These are phyloP conservation scores for Bombus picipes DNA, from an alignment of 1,140 invertebrate species.

Conservation along the genomic window DNA sequence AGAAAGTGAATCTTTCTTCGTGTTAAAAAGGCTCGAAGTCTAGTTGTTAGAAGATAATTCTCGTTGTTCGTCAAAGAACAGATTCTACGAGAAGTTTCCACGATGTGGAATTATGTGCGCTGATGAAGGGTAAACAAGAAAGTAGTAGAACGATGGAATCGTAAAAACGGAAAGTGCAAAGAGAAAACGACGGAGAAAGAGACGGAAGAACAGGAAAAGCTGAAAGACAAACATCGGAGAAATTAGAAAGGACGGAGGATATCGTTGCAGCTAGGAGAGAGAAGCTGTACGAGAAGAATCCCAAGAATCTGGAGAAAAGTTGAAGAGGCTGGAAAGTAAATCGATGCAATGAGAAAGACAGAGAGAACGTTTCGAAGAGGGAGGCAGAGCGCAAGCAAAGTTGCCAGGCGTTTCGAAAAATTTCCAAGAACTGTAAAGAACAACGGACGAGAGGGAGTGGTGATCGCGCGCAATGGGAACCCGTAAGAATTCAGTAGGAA, in stretches of 20 bases:
- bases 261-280: neutral
- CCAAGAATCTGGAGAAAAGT: constrained; percentile 20
- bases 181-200: neutral
- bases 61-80: too few relatives aligned
- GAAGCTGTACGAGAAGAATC: neutral
- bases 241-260: constrained; percentile 27
- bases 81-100: neutral
- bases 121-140: constrained; percentile 1
- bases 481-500: constrained; percentile 35
- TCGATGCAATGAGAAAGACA: neutral
- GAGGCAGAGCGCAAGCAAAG: neutral
- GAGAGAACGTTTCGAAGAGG: neutral
- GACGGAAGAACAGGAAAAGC: neutral
- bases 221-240: constrained; percentile 31
- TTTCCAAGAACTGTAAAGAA: constrained; percentile 21
- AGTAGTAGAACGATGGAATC: too few relatives aligned
- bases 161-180: neutral
- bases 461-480: neutral
- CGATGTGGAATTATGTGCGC: neutral
- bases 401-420: constrained; percentile 22
- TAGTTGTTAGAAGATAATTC: neutral
- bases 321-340: constrained; percentile 15
- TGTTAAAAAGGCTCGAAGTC: neutral
- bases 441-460: constrained; percentile 2
- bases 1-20: too few relatives aligned